Evolutionary conservation across 2,888 invertebrate species (phyloP).

Genomic region (Lepidochrysops patricia): DNA sequence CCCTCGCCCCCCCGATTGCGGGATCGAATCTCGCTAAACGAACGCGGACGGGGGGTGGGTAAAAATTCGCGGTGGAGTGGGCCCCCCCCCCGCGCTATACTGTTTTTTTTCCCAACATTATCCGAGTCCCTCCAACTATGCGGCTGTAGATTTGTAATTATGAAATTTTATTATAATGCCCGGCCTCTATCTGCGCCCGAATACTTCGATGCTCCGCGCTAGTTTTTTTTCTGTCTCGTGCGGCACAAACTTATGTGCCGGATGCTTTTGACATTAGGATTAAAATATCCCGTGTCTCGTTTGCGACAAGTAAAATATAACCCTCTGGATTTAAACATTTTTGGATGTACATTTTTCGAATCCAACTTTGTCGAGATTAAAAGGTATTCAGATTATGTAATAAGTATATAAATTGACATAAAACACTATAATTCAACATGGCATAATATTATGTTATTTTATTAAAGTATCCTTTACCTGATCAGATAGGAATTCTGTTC

Average conservation of each 20-base stretch:
- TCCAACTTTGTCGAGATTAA: neutral
- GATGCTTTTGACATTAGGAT: conserved; percentile 1
- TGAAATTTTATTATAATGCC: conserved; percentile 39
- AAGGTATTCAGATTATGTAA: too few relatives aligned
- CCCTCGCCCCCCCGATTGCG: conserved; percentile 62
- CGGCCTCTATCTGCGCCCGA: conserved; percentile 6
- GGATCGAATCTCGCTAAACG: conserved; percentile 71
- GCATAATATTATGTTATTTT: too few relatives aligned
- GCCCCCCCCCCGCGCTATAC: conserved; percentile 47
- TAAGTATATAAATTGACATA: too few relatives aligned
- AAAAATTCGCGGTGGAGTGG: conserved; percentile 50
- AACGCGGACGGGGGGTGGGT: conserved; percentile 41
- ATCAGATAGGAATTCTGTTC: too few relatives aligned
- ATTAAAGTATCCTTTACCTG: too few relatives aligned
- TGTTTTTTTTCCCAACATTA: conserved; percentile 60
- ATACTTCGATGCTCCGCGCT: conserved; percentile 11
- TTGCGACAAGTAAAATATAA: neutral
- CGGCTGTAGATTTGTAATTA: conserved; percentile 56
- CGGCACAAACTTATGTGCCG: neutral
- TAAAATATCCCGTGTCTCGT: neutral
- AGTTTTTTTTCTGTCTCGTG: neutral
- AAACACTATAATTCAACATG: too few relatives aligned
- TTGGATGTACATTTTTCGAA: neutral
- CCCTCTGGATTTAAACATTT: neutral
- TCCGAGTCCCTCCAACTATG: conserved; percentile 65